phyloP scores from a whole-genome alignment of 2,888 invertebrate genomes.

The Oxycera nigricornis region DNA sequence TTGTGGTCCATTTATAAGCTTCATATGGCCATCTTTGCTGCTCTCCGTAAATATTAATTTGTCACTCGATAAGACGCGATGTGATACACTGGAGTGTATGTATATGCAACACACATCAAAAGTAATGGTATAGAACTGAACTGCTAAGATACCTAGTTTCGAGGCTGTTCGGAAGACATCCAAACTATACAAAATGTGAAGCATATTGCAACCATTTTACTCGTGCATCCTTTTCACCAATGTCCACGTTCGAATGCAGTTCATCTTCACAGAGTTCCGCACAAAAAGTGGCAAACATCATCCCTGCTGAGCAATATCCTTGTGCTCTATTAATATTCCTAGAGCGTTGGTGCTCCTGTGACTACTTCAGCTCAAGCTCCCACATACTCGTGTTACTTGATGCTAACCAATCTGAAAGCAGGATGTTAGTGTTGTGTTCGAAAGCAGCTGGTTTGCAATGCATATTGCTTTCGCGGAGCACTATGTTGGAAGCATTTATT shows the following conservation, averaged over 20 bases:
- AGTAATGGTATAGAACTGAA: too few relatives aligned
- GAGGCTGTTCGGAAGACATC: too few relatives aligned
- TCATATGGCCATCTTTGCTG: too few relatives aligned
- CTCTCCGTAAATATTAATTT: too few relatives aligned
- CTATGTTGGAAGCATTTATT: not conserved
- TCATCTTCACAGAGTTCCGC: not conserved
- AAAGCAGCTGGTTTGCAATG: not conserved
- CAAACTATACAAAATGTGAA: too few relatives aligned
- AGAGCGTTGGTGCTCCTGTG: not conserved
- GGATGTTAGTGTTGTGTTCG: not conserved
- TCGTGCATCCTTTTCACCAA: not conserved
- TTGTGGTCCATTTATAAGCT: too few relatives aligned
- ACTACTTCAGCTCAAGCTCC: not conserved
- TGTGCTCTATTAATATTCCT: not conserved
- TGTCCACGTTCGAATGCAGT: not conserved
- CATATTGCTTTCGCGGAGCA: not conserved
- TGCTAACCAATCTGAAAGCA: not conserved
- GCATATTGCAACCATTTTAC: too few relatives aligned
- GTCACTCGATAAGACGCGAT: too few relatives aligned
- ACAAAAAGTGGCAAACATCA: not conserved
- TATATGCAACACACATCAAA: too few relatives aligned
- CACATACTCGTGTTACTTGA: not conserved
- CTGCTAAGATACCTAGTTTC: too few relatives aligned
- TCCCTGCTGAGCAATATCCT: not conserved
- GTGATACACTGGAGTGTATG: too few relatives aligned